Percentiles rank a stretch among this genome's conserved stretches.
phyloP scores from a whole-genome alignment of 2,113 vertebrate species.

The Colaptes auratus region DNA sequence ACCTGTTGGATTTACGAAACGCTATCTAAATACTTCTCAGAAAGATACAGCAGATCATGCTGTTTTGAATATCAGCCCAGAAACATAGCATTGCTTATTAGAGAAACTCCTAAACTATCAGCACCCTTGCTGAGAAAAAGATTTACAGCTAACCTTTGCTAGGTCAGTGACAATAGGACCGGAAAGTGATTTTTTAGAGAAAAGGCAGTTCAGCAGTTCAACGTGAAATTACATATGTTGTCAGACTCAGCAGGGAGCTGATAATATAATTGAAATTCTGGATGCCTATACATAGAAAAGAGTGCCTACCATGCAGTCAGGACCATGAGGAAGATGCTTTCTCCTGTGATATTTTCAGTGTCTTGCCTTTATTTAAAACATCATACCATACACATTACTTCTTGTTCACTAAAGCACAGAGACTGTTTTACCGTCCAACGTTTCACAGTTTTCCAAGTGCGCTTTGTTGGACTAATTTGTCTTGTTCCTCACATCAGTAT shows the following conservation, averaged over 20 bases:
- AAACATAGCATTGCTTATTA: constrained; percentile 44
- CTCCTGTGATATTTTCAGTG: not conserved
- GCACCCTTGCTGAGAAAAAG: constrained; percentile 59
- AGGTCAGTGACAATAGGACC: constrained; percentile 52
- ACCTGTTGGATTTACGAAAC: not conserved
- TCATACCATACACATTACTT: not conserved
- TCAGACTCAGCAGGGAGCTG: constrained; percentile 44
- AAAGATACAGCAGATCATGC: not conserved
- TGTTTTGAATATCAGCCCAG: constrained; percentile 4
- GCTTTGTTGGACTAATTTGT: not conserved
- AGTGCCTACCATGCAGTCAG: not conserved
- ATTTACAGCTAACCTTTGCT: constrained; percentile 67
- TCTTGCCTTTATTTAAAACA: not conserved
- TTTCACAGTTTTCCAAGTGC: not conserved
- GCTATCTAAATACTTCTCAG: constrained; percentile 4
- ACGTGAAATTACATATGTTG: constrained; percentile 62
- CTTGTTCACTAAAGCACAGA: not conserved
- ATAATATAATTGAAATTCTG: constrained; percentile 57
- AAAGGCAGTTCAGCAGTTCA: constrained; percentile 54
- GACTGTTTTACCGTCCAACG: not conserved
- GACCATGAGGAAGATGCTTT: not conserved
- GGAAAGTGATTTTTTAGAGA: constrained; percentile 36
- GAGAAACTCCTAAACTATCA: constrained; percentile 39
- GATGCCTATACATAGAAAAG: constrained; percentile 32
- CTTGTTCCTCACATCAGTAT: not conserved